Conservation (phyloP, 1,140 invertebrate genomes). For the Magallana gigas region DNA sequence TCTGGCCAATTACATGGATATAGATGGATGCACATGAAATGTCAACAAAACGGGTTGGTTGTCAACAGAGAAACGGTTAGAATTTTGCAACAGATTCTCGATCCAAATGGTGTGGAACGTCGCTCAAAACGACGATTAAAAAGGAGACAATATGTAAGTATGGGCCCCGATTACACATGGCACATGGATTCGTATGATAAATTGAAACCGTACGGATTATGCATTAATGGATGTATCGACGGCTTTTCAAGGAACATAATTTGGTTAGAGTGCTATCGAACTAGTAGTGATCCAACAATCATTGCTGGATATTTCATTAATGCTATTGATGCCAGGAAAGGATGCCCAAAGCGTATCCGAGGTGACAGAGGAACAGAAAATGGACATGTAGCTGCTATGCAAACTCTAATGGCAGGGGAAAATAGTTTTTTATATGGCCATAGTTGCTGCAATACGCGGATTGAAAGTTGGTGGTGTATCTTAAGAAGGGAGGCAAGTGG, state of each 20-base stretch:
- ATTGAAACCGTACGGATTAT: slow-evolving; percentile 33
- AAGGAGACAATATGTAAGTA: slow-evolving; percentile 28
- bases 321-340: slow-evolving; percentile 40
- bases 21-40: slow-evolving; percentile 41
- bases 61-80: slow-evolving; percentile 18
- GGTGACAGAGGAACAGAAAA: slow-evolving; percentile 68
- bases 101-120: slow-evolving; percentile 17
- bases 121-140: background rate
- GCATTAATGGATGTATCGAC: slow-evolving; percentile 58
- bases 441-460: background rate
- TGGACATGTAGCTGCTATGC: background rate
- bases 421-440: slow-evolving; percentile 49
- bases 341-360: slow-evolving; percentile 56
- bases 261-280: slow-evolving; percentile 64
- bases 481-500: background rate
- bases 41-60: slow-evolving; percentile 22
- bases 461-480: too few relatives aligned
- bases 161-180: slow-evolving; percentile 28
- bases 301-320: slow-evolving; percentile 59
- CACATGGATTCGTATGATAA: slow-evolving; percentile 44
- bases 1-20: slow-evolving; percentile 36
- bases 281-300: slow-evolving; percentile 66
- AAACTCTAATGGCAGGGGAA: background rate
- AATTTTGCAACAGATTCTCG: slow-evolving; percentile 17
- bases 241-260: slow-evolving; percentile 66